Conservation (phyloP, 2,797 vertebrate genomes). For the Sparidentex hasta region DNA sequence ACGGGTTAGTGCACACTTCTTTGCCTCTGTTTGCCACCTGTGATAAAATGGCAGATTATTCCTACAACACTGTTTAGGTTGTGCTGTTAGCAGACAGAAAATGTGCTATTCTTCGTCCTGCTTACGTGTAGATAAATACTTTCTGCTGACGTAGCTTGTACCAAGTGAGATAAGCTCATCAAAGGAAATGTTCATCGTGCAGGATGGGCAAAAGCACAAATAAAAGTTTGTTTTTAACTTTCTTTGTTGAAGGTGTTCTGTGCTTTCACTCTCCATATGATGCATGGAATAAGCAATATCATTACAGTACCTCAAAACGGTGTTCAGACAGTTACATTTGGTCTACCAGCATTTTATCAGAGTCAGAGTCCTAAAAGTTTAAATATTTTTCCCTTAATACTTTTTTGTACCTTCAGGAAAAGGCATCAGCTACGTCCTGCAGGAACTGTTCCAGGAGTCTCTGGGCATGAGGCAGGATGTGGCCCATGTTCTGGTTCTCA, state of each 20-base stretch:
- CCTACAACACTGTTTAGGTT: background rate
- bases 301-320: background rate
- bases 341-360: background rate
- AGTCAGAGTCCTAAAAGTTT: conserved; percentile 2
- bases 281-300: background rate
- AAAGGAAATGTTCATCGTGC: background rate
- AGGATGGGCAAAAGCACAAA: background rate
- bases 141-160: background rate
- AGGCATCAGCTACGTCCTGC: conserved; percentile 88
- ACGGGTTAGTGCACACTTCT: conserved; percentile 83
- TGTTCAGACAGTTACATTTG: background rate
- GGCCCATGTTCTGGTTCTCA: conserved; percentile 87
- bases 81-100: background rate
- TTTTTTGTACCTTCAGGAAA: conserved; percentile 78
- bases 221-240: background rate
- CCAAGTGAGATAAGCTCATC: background rate
- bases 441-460: conserved; percentile 90
- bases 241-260: too few species aligned
- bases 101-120: background rate
- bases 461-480: conserved; percentile 89
- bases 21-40: conserved; percentile 16
- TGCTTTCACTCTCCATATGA: background rate
- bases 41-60: background rate
- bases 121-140: background rate
- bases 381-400: background rate